Evolutionary conservation across 2,113 vertebrate genomes (phyloP), one percentile per base, ranked within the genome.

Genomic region (Actinemys pallida): DNA sequence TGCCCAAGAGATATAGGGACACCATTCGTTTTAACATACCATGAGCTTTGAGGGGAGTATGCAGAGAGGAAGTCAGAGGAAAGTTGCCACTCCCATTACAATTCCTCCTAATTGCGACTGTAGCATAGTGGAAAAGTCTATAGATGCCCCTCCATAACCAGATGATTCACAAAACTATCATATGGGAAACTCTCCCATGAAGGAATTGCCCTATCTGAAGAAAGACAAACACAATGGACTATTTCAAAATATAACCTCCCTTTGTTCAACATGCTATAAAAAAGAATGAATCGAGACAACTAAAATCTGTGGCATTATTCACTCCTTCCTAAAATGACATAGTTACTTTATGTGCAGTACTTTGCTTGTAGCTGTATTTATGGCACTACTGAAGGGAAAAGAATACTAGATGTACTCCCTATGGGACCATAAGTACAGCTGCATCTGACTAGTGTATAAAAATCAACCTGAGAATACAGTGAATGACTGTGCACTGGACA

Each of bases 291-390:
- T 94, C 86, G 56, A 90, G 82, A 65, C 57, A 92, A 81, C 88
- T 90, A 87, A 97, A 93, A 88, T 35, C 87, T 91, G 91, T 8
- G 3, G 92, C 94, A 95, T 95, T 91, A 96, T 95, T 96, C 90
- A 83, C 14, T 88, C 87, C 88, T 90, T 85, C 49, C 93, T 93
- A 96, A 96, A 94, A 81, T 94, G 91, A 94, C 93, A 90, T 89
- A 72, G 93, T 93, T 88, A 92, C 90, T 94, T 96, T 96, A 95
- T 92, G 93, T 87, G n/a, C 75, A 87, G 42, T 96, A 81, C 94
- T 95, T 97, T 92, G 80, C 93, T 96, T 93, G 95, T 95, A 96
- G 90, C 92, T 96, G 95, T 97, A 94, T 97, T 96, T 97, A 97
- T 95, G 89, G 88, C 87, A 91, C 90, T 92, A 90, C 0, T 96